Percentiles rank a stretch among this genome's conserved stretches.
phyloP scores from a whole-genome alignment of 2,888 invertebrate species.

The Scaptomyza flava region DNA sequence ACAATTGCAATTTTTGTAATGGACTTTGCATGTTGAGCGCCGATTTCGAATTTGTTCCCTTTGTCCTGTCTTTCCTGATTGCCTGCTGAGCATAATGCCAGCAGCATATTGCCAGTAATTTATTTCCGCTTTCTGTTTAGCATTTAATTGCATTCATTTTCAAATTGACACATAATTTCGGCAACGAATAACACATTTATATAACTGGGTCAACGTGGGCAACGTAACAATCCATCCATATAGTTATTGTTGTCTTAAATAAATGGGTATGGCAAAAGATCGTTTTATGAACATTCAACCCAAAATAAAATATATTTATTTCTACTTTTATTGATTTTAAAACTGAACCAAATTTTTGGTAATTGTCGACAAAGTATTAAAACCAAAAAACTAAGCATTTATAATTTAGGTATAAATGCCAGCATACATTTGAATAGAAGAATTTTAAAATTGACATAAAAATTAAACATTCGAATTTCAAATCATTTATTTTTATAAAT shows the following conservation, averaged over 20 bases:
- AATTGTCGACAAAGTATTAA: background rate
- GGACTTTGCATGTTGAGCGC: conserved; percentile 72
- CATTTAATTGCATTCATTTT: conserved; percentile 48
- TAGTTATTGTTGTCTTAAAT: background rate
- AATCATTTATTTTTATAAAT: conserved; percentile 11
- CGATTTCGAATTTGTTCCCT: conserved; percentile 31
- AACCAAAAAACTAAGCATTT: background rate
- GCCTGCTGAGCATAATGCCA: conserved; percentile 57
- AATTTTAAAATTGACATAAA: background rate
- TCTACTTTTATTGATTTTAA: background rate
- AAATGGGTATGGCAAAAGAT: too few species aligned
- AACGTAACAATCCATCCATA: background rate
- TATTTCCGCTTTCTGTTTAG: conserved; percentile 59
- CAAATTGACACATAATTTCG: conserved; percentile 39
- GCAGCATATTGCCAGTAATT: conserved; percentile 61
- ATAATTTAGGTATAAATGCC: background rate
- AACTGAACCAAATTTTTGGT: background rate
- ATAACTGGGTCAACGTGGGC: background rate
- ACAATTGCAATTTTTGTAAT: conserved; percentile 69
- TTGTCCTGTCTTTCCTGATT: conserved; percentile 40
- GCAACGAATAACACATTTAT: background rate
- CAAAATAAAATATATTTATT: background rate
- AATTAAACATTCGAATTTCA: background rate
- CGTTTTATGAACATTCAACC: too few species aligned
- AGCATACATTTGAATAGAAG: background rate